Base-by-base conservation (phyloP, 2,113 vertebrate species). In the Syngnathus scovelli region DNA sequence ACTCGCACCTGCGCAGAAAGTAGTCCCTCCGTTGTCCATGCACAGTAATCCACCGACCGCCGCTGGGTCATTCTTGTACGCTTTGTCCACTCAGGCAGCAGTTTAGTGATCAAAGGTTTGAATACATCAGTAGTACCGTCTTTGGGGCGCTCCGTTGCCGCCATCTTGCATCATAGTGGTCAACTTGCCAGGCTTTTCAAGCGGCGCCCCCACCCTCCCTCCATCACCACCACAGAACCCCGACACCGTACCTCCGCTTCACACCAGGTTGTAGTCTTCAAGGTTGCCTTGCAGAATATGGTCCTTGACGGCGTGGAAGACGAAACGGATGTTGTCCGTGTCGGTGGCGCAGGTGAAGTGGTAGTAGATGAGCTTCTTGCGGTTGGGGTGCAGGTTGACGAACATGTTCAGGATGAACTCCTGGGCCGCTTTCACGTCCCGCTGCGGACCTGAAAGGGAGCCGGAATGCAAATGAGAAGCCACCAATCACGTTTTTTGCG, bases 391-490 rank as follows among this genome's bases (percentile, higher is more conserved):
- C 78, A 94, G 91, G 73, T 91, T 90, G 72, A 91, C 86, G 67
- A 95, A 94, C 79, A 94, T 92, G 55, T 94, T 89, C 73, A 95
- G 79, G 88, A 96, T 94, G 77, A 95, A 96, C 55, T 94, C 88
- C 79, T 88, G 89, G 38, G 85, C 92, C 33, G 91, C 87, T 61
- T 88, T 86, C 51, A 89, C 77, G 18, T 96, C 92, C 85, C 86
- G 86, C 78, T 93, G 93, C 33, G 93, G 91, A 78, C 93, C 93
- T 96, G 78, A 18, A 16, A 1, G 1, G 23, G 19, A 37, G 48
- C 59, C 70, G 15, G 33, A 38, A 79, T 46, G 62, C 21, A 68
- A 60, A 66, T 33, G 39, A 43, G 38, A 43, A 33, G 54, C 23
- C 12, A 16, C 6, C 55, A 36, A 58, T 36, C 21, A 13, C 4